A percentile compares a stretch with the other conserved stretches of the same genome.
Conservation (phyloP, 2,113 vertebrate species). For the Seriola dumerili region DNA sequence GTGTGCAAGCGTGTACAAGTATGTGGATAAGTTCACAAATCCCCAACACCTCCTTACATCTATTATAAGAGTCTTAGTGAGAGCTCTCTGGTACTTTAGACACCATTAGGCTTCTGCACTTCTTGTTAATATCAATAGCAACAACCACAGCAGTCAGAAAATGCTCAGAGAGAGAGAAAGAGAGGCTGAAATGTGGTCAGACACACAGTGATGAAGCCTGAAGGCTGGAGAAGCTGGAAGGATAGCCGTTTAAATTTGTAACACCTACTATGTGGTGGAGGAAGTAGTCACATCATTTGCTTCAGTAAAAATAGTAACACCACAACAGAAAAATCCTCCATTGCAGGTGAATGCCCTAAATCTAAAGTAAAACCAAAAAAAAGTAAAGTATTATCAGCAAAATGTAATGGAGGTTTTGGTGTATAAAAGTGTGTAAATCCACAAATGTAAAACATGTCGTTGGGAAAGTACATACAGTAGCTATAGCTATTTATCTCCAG, state of each 20-base stretch:
- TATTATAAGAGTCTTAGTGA: slow-evolving; percentile 54
- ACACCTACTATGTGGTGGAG: too few relatives aligned
- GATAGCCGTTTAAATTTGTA: background rate
- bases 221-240: background rate
- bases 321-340: too few relatives aligned
- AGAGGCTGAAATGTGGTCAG: slow-evolving; percentile 8
- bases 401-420: too few relatives aligned
- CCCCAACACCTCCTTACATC: slow-evolving; percentile 49
- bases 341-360: too few relatives aligned
- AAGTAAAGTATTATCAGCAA: too few relatives aligned
- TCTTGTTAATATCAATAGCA: slow-evolving; percentile 40
- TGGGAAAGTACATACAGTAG: background rate
- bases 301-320: too few relatives aligned
- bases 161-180: slow-evolving; percentile 11
- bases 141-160: slow-evolving; percentile 17
- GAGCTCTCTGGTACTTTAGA: slow-evolving; percentile 31
- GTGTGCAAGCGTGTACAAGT: background rate
- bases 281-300: too few relatives aligned
- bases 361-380: too few relatives aligned
- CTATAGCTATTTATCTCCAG: too few relatives aligned
- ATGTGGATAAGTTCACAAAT: slow-evolving; percentile 15
- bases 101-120: slow-evolving; percentile 35
- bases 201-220: background rate
- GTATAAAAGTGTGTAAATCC: too few relatives aligned
- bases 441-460: too few relatives aligned